phyloP scores from a whole-genome alignment of 2,888 invertebrate genomes.

The Caenorhabditis imperialis region DNA sequence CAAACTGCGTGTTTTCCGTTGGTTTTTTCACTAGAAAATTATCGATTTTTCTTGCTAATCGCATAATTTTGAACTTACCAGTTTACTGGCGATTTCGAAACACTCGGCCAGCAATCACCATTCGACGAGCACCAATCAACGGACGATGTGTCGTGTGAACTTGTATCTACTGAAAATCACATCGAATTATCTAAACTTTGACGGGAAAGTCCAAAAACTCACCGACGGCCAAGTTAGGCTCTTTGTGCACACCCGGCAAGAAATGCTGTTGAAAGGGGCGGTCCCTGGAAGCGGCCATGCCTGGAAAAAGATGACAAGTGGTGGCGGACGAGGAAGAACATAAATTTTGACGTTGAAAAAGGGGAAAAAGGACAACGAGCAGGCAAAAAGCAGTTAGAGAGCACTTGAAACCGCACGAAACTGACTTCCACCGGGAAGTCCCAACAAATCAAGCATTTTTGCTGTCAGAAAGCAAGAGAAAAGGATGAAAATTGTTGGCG shows the following conservation, averaged over 20 bases:
- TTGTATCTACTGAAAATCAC: conserved; percentile 23
- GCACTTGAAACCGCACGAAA: too few species aligned
- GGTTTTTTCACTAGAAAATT: background rate
- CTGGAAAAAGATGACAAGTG: conserved; percentile 23
- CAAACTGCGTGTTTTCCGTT: background rate
- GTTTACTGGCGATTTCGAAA: background rate
- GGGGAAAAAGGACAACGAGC: background rate
- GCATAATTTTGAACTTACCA: conserved; percentile 1
- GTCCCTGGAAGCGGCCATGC: conserved; percentile 25
- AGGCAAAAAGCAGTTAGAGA: too few species aligned
- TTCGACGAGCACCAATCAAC: conserved; percentile 33
- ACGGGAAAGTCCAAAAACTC: too few species aligned
- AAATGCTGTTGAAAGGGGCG: conserved; percentile 19
- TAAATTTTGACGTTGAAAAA: conserved; percentile 13
- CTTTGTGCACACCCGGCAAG: conserved; percentile 34
- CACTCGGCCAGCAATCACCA: conserved; percentile 10
- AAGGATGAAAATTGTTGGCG: conserved; percentile 3
- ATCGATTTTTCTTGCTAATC: background rate
- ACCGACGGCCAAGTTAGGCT: conserved; percentile 29
- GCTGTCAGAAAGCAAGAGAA: background rate
- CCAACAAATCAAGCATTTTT: too few species aligned
- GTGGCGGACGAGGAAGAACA: background rate
- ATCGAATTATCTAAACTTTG: too few species aligned
- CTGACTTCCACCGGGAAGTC: too few species aligned
- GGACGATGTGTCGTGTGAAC: conserved; percentile 4